A percentile compares a stretch with the other conserved stretches of the same genome.
Evolutionary conservation across 1,140 invertebrate genomes (phyloP).

Genomic region (Drosophila malerkotliana): DNA sequence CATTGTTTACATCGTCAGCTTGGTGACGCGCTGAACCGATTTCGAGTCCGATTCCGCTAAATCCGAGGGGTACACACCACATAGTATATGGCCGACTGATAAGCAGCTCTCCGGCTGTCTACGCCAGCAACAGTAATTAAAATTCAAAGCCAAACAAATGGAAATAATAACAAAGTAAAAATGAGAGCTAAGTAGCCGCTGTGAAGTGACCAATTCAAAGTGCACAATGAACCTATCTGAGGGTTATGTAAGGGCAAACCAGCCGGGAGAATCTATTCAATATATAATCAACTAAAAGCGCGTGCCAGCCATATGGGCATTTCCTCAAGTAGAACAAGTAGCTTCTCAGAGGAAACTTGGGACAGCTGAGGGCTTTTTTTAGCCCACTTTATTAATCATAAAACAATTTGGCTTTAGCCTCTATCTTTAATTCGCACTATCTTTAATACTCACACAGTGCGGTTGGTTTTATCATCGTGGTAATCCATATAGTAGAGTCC

Average conservation of each 20-base stretch:
- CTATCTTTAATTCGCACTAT: background rate
- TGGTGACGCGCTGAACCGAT: constrained; percentile 35
- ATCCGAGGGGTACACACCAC: constrained; percentile 7
- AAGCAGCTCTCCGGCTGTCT: constrained; percentile 21
- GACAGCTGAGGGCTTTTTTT: background rate
- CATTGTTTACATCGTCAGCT: constrained; percentile 61
- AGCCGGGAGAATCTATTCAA: background rate
- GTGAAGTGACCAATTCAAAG: constrained; percentile 14
- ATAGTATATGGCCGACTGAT: constrained; percentile 17
- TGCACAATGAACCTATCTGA: constrained; percentile 13
- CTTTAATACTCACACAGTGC: constrained; percentile 61
- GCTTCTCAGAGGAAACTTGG: background rate
- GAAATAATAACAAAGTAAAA: constrained; percentile 45
- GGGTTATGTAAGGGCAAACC: constrained; percentile 25
- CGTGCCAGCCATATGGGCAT: constrained; percentile 14
- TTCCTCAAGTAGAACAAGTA: background rate
- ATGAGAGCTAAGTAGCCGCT: constrained; percentile 28
- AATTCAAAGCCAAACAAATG: constrained; percentile 38
- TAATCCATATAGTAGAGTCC: constrained; percentile 88
- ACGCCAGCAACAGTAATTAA: constrained; percentile 44
- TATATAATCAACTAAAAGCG: constrained; percentile 12
- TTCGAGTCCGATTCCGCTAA: constrained; percentile 1
- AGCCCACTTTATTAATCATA: background rate
- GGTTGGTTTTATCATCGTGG: constrained; percentile 48
- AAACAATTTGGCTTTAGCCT: background rate